Evolutionary conservation across 2,113 vertebrate species (phyloP).

Genomic region (Neolamprologus devosi): DNA sequence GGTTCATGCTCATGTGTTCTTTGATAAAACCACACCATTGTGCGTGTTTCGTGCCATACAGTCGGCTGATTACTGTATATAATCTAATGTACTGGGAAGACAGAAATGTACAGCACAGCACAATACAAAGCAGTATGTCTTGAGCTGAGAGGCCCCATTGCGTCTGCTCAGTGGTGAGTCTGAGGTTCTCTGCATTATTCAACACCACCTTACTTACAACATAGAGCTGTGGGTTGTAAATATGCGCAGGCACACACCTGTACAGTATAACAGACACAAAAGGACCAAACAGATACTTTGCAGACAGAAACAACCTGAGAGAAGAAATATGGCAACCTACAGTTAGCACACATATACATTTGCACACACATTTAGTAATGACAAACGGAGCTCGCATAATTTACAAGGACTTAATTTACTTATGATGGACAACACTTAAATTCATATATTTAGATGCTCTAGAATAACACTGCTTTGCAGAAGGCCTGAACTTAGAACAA

Average conservation of each 20-base stretch:
- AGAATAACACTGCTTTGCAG: not conserved
- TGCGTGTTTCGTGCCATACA: not conserved
- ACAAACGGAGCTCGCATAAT: not conserved
- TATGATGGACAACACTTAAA: not conserved
- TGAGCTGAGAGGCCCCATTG: constrained; percentile 35
- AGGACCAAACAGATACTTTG: not conserved
- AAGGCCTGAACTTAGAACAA: not conserved
- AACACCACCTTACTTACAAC: constrained; percentile 40
- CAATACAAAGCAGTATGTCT: constrained; percentile 15
- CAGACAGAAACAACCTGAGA: not conserved
- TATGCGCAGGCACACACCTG: constrained; percentile 3
- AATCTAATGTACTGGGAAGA: not conserved
- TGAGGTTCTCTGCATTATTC: constrained; percentile 49
- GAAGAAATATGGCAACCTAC: not conserved
- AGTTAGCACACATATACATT: not conserved
- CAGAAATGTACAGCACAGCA: not conserved
- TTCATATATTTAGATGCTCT: not conserved
- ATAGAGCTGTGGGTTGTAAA: constrained; percentile 13
- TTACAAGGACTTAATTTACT: not conserved
- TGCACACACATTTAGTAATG: not conserved
- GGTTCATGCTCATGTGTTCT: not conserved
- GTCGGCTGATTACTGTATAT: not conserved
- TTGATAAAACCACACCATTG: not conserved
- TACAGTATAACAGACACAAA: not conserved
- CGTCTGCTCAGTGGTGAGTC: constrained; percentile 31